Conservation (phyloP, 2,797 vertebrate genomes). For the Eospalax fontanierii region DNA sequence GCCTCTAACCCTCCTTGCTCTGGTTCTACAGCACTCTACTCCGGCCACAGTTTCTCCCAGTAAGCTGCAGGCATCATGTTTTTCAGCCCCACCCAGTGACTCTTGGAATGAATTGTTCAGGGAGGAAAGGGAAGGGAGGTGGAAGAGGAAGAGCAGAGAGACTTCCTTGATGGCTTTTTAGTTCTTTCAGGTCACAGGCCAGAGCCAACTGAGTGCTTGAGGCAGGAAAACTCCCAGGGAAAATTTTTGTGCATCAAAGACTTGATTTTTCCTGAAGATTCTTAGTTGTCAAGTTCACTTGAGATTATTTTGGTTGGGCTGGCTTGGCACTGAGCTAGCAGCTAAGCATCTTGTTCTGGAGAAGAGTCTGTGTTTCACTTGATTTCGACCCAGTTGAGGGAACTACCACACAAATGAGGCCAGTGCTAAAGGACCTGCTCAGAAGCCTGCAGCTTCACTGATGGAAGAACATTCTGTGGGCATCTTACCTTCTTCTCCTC, state of each 20-base stretch:
- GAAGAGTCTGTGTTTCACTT: background rate
- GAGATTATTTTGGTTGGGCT: background rate
- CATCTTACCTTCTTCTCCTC: background rate
- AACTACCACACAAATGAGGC: background rate
- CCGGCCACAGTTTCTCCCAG: background rate
- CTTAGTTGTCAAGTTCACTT: background rate
- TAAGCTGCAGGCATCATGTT: background rate
- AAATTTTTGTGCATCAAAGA: background rate
- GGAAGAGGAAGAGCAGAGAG: background rate
- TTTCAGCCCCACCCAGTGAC: background rate
- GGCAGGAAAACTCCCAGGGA: slow-evolving; percentile 2
- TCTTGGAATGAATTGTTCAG: slow-evolving; percentile 32
- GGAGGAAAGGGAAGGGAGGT: slow-evolving; percentile 51
- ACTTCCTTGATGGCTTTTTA: slow-evolving; percentile 9
- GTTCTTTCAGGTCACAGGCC: slow-evolving; percentile 25
- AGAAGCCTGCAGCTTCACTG: background rate
- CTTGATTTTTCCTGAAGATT: slow-evolving; percentile 12
- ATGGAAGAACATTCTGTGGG: too few species aligned
- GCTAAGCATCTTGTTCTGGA: background rate
- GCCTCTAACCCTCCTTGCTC: background rate
- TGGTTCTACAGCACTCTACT: background rate
- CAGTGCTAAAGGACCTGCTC: background rate
- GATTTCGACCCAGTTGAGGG: background rate
- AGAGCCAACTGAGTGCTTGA: slow-evolving; percentile 5
- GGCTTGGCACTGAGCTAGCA: background rate